phyloP scores from a whole-genome alignment of 2,113 vertebrate species.

The Onychostoma macrolepis region DNA sequence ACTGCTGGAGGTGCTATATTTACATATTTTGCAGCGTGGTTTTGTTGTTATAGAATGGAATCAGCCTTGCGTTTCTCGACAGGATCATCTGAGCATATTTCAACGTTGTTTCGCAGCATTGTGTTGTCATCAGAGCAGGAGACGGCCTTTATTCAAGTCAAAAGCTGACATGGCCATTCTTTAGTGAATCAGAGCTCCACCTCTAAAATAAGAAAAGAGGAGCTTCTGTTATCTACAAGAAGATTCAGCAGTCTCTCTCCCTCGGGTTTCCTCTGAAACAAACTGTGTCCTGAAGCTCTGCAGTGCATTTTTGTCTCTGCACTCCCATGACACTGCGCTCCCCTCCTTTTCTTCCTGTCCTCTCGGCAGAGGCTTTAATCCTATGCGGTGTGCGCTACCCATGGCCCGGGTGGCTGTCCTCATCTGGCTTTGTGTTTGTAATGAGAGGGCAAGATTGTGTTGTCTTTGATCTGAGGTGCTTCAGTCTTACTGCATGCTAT shows the following conservation, averaged over 20 bases:
- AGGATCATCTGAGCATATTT: background rate
- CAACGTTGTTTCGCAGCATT: background rate
- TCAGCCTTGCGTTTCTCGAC: background rate
- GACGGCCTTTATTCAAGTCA: constrained; percentile 15
- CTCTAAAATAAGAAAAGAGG: constrained; percentile 17
- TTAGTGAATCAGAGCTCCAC: background rate
- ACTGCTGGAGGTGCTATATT: background rate
- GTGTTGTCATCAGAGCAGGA: background rate
- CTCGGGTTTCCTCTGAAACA: constrained; percentile 19
- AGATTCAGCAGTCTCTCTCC: constrained; percentile 13
- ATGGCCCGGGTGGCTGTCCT: constrained; percentile 5
- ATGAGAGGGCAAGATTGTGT: constrained; percentile 39
- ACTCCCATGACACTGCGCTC: constrained; percentile 15
- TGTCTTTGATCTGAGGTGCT: constrained; percentile 53
- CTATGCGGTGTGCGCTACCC: constrained; percentile 10
- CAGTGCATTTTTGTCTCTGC: constrained; percentile 33
- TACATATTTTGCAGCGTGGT: background rate
- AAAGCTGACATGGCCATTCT: constrained; percentile 8
- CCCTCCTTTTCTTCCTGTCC: constrained; percentile 34
- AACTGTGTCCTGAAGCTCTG: constrained; percentile 41
- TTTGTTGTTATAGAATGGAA: background rate
- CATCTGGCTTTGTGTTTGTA: constrained; percentile 44
- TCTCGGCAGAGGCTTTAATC: constrained; percentile 42
- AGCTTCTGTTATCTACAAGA: constrained; percentile 4
- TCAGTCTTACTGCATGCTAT: constrained; percentile 23